Evolutionary conservation across 2,888 invertebrate species (phyloP), one percentile per base, ranked within the genome.

Genomic region (Eupithecia centaureata): DNA sequence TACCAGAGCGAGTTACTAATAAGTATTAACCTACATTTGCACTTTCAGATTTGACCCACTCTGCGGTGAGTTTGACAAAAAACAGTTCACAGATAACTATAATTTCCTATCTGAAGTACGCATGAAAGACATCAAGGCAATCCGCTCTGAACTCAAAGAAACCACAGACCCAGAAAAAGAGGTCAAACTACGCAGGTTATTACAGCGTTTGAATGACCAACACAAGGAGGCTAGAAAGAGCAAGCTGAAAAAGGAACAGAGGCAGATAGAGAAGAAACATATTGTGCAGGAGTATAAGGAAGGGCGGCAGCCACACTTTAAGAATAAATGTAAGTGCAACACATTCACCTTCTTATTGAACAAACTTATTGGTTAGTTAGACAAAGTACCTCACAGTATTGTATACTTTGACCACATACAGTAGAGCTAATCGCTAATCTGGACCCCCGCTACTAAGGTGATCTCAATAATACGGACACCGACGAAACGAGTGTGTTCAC

Each of bases 181-280:
- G 73, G 86, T 92, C 8, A 94, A 96, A 77, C 94, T 98, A 0
- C 95, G 96, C 70, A 94, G 95, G 71, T 89, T 97, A 0, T 92
- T 97, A 63, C 96, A 96, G 80, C 92, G 97, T 80, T 88, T 97
- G 73, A 95, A 96, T 74, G 97, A 98, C 85, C 96, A 97, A 89
- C 95, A 97, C 68, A 94, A 95, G 67, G 95, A 93, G 15, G 94
- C 89, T 60, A 94, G 94, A 76, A 94, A 94, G 70, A 89, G 94
- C 63, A 94, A 94, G 71, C 89, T 95, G 63, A 86, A 94, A 15
- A 91, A 94, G 66, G 87, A 94, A 35, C 86, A 87, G 27, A 87
- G 92, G 60, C 95, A 95, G 71, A 94, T 93, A 83, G 89, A 79
- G 89, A 95, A 80, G 94, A 95, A 73, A 87, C 93, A 75, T 12